Conservation (phyloP, 2,113 vertebrate genomes). For the Maccullochella peelii region DNA sequence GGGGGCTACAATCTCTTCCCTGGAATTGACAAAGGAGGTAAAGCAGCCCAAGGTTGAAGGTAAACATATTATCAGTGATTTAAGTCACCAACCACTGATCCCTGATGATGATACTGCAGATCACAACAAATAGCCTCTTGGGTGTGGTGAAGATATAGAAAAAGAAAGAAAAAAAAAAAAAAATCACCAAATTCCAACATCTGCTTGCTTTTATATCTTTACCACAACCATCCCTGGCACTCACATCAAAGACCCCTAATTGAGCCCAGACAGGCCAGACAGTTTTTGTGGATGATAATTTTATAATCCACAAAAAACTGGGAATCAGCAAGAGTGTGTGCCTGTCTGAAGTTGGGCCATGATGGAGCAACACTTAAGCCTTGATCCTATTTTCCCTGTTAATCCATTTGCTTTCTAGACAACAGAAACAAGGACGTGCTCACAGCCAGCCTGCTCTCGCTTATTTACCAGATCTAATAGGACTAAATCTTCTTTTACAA, state of each 20-base stretch:
- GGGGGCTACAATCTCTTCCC: conserved; percentile 2
- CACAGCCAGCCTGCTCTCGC: conserved; percentile 62
- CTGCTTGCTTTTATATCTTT: conserved; percentile 9
- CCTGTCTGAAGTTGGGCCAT: conserved; percentile 41
- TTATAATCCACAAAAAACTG: conserved; percentile 34
- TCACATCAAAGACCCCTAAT: conserved; percentile 38
- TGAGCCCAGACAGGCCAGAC: conserved; percentile 9
- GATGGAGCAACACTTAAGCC: conserved; percentile 56
- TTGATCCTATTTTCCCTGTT: conserved; percentile 49
- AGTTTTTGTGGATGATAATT: too few relatives aligned
- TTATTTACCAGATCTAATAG: conserved; percentile 77
- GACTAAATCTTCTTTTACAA: conserved; percentile 81
- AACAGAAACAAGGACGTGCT: conserved; percentile 72
- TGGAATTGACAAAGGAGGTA: conserved; percentile 38
- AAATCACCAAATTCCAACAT: neutral
- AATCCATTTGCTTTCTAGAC: conserved; percentile 74
- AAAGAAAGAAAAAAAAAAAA: neutral
- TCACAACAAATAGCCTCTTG: neutral
- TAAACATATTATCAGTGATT: conserved; percentile 42
- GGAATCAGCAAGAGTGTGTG: conserved; percentile 18
- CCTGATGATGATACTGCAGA: conserved; percentile 10
- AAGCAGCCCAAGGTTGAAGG: conserved; percentile 37
- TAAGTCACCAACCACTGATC: conserved; percentile 8
- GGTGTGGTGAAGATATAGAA: neutral
- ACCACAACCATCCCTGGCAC: neutral